These are phyloP conservation scores for Xanthorhoe spadicearia DNA, from an alignment of 2,888 invertebrate species.

Conservation along the genomic window DNA sequence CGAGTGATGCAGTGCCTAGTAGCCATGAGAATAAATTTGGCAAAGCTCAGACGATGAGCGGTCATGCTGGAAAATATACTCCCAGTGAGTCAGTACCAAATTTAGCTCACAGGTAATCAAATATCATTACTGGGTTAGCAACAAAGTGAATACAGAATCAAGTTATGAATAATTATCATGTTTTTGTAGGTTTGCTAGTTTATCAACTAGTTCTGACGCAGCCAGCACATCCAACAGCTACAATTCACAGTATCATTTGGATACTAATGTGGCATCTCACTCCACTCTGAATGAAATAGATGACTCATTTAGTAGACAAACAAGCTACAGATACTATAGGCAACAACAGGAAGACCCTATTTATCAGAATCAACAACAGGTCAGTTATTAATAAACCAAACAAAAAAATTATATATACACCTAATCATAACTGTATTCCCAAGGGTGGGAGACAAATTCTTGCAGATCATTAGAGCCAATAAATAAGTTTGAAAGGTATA, in stretches of 20 bases:
- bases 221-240: conserved; percentile 74
- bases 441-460: no score
- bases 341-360: conserved; percentile 78
- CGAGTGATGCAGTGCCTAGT: conserved; percentile 67
- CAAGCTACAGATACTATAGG: conserved; percentile 76
- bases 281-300: conserved; percentile 79
- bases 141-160: neutral
- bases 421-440: neutral
- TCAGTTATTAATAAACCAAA: conserved; percentile 39
- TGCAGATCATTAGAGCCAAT: no score
- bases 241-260: conserved; percentile 76
- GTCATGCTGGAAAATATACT: conserved; percentile 93
- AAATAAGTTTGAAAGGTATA: no score
- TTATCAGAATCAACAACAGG: conserved; percentile 82
- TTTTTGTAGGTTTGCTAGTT: conserved; percentile 86
- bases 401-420: neutral
- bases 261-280: conserved; percentile 77
- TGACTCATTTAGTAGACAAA: conserved; percentile 79
- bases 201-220: conserved; percentile 84
- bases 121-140: conserved; percentile 12
- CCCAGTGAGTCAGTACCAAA: conserved; percentile 86
- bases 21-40: conserved; percentile 89
- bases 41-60: conserved; percentile 90
- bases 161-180: conserved; percentile 1
- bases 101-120: conserved; percentile 76